Evolutionary conservation across 1,140 invertebrate species (phyloP).

Genomic region (Aphidius gifuensis): DNA sequence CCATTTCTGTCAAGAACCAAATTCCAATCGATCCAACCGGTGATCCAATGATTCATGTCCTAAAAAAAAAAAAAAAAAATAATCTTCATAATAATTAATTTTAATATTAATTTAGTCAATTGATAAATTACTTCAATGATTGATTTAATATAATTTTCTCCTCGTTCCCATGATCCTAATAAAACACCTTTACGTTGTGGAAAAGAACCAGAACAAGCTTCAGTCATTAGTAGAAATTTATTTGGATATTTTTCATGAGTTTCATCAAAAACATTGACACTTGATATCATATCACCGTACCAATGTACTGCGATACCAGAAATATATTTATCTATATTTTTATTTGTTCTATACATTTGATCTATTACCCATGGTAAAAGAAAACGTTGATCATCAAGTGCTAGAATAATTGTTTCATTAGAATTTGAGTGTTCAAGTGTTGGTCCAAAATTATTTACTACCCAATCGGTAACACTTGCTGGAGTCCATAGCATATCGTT

Average conservation of each 20-base stretch:
- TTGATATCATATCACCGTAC: conserved; percentile 65
- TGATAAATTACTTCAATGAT: conserved; percentile 62
- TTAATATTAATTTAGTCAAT: too few species aligned
- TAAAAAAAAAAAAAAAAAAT: conserved; percentile 40
- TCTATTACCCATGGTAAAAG: conserved; percentile 58
- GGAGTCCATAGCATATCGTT: conserved; percentile 74
- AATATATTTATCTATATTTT: conserved; percentile 64
- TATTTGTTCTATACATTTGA: conserved; percentile 3
- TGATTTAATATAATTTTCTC: conserved; percentile 64
- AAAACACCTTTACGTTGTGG: conserved; percentile 57
- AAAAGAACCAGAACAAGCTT: conserved; percentile 62
- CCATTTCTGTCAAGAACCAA: conserved; percentile 71
- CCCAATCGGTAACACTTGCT: conserved; percentile 59
- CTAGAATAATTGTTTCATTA: conserved; percentile 62
- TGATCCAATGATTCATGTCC: conserved; percentile 69
- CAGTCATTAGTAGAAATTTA: conserved; percentile 73
- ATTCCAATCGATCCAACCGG: conserved; percentile 90
- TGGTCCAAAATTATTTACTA: conserved; percentile 68
- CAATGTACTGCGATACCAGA: conserved; percentile 82
- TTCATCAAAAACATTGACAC: conserved; percentile 55
- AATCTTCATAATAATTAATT: too few species aligned
- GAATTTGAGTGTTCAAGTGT: conserved; percentile 59
- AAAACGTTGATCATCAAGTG: conserved; percentile 71
- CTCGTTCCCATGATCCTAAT: conserved; percentile 74
- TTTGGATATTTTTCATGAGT: conserved; percentile 64